Evolutionary conservation across 2,113 vertebrate genomes (phyloP), one percentile per base, ranked within the genome.

Genomic region (Cercopithecus mona): DNA sequence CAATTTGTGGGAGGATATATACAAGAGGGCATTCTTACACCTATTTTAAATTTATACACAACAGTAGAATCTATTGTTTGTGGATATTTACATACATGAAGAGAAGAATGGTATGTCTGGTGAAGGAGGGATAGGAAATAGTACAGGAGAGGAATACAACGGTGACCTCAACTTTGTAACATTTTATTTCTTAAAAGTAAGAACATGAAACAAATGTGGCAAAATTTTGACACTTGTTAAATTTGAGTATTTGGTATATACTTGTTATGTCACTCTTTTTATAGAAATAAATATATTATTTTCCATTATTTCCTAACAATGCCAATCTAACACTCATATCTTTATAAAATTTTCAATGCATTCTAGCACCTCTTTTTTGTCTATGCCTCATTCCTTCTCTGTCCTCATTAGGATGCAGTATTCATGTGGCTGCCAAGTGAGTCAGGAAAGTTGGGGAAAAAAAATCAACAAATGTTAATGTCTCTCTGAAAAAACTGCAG

Each of bases 251-350:
- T 48, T 78, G 7, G 8, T 82, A 40, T 50, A 8, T 50, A 35
- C 55, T 81, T 82, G 40, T 32, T 68, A 13, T 6, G 30, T 32
- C 4, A 13, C 2, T 87, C 50, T 92, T 79, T 18, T 88, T 85
- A 50, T 78, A 59, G 55, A 93, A 88, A 86, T 52, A 80, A 16
- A n/a, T 85, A 35, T 45, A 72, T 92, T 88, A 43, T 84, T 88
- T 96, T 92, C 85, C 86, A 82, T 82, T 97, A 93, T 66, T 82
- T 93, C 35, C 38, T 38, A 16, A 85, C 86, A 72, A 79, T 66
- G 72, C 61, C 94, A 79, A 12, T 90, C 43, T 92, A 75, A 82
- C 80, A 83, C 43, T 91, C 88, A 52, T 84, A 61, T 70, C 70
- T 70, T 84, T 6, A 30, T 79, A 94, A 90, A 76, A 72, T 83